Conservation (phyloP, 2,888 invertebrate species). For the Brachycybe producta region DNA sequence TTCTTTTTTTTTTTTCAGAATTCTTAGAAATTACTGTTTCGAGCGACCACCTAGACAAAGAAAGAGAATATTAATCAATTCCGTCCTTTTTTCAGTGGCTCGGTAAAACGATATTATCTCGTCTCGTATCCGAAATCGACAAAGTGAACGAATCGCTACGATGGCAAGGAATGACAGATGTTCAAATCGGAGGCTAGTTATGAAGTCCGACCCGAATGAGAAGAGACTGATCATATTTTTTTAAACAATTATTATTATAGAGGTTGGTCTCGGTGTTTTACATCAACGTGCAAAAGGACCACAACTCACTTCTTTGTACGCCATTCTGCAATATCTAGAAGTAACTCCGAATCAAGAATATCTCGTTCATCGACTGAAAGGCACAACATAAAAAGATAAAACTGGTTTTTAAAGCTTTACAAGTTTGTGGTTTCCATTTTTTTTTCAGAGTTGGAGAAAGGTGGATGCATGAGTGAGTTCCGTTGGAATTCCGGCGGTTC, state of each 20-base stretch:
- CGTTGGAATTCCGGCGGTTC: constrained; percentile 72
- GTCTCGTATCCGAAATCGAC: constrained; percentile 59
- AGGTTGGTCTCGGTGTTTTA: constrained; percentile 34
- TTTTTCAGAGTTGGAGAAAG: constrained; percentile 52
- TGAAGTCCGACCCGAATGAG: no score
- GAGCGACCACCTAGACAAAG: constrained; percentile 34
- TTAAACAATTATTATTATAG: not conserved
- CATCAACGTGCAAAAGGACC: constrained; percentile 47
- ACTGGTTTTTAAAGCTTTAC: not conserved
- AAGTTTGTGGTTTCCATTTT: not conserved
- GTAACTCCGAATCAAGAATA: constrained; percentile 74
- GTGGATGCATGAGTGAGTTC: constrained; percentile 77
- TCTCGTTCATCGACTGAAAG: constrained; percentile 59
- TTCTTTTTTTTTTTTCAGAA: no score
- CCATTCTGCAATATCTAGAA: constrained; percentile 65
- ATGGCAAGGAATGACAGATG: constrained; percentile 45
- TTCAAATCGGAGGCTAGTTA: constrained; percentile 39
- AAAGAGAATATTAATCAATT: no score
- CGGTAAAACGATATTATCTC: constrained; percentile 63
- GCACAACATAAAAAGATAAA: constrained; percentile 24
- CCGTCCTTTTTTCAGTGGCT: constrained; percentile 55
- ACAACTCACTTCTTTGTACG: constrained; percentile 45
- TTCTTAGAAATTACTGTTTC: not conserved
- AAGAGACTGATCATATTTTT: no score
- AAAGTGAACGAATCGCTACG: constrained; percentile 54